These are phyloP conservation scores for Poeciliopsis retropinna DNA, from an alignment of 2,113 vertebrate species.

Conservation along the genomic window DNA sequence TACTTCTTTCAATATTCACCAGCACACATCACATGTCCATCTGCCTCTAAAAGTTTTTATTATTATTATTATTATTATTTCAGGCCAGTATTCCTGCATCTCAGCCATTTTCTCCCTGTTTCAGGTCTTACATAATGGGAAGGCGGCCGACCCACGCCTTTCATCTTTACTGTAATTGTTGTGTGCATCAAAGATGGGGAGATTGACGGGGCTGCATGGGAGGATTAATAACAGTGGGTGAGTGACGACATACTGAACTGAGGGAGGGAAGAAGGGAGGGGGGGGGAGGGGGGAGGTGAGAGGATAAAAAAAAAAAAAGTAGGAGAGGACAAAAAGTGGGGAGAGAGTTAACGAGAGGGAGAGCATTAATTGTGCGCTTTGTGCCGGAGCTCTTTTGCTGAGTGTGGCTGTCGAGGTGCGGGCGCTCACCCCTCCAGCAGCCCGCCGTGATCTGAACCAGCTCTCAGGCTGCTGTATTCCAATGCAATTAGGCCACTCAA, in stretches of 20 bases:
- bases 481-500: slow-evolving; percentile 94
- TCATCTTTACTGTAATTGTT: slow-evolving; percentile 71
- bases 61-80: slow-evolving; percentile 24
- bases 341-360: slow-evolving; percentile 78
- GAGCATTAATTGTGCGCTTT: slow-evolving; percentile 77
- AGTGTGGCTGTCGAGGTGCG: slow-evolving; percentile 73
- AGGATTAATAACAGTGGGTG: slow-evolving; percentile 69
- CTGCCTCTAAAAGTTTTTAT: slow-evolving; percentile 30
- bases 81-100: slow-evolving; percentile 53
- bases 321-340: slow-evolving; percentile 72
- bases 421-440: slow-evolving; percentile 72
- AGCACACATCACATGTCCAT: slow-evolving; percentile 24
- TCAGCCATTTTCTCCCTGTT: slow-evolving; percentile 44
- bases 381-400: slow-evolving; percentile 71
- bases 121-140: slow-evolving; percentile 64
- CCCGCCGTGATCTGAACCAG: slow-evolving; percentile 81
- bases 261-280: slow-evolving; percentile 4
- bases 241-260: slow-evolving; percentile 63
- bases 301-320: slow-evolving; percentile 41
- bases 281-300: slow-evolving; percentile 45
- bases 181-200: slow-evolving; percentile 67
- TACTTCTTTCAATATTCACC: not conserved
- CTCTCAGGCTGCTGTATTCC: slow-evolving; percentile 89
- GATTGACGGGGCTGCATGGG: slow-evolving; percentile 71
- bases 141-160: slow-evolving; percentile 55